These are phyloP conservation scores for Tiliqua scincoides DNA, from an alignment of 2,113 vertebrate genomes.

Conservation along the genomic window DNA sequence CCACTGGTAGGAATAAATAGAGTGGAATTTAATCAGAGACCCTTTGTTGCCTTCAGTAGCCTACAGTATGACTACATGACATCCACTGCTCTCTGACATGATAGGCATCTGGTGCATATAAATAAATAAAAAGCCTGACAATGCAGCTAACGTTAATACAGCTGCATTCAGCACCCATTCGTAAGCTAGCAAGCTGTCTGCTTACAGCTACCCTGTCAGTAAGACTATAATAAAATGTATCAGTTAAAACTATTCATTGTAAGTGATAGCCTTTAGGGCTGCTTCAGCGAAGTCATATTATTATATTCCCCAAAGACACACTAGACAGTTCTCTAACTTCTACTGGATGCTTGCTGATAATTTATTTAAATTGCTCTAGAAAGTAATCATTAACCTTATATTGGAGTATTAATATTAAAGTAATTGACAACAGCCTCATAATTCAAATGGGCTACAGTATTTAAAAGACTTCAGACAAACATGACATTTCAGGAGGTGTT, in stretches of 20 bases:
- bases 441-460: not conserved
- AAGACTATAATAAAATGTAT: conserved; percentile 66
- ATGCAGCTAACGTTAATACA: conserved; percentile 70
- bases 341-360: conserved; percentile 40
- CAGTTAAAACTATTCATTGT: conserved; percentile 65
- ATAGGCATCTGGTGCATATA: conserved; percentile 81
- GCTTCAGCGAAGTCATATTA: conserved; percentile 37
- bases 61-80: conserved; percentile 71
- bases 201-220: conserved; percentile 48
- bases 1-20: conserved; percentile 49
- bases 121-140: conserved; percentile 80
- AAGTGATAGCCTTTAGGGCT: conserved; percentile 47
- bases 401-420: conserved; percentile 3
- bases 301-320: conserved; percentile 52
- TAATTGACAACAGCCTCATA: conserved; percentile 37
- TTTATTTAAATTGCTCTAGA: conserved; percentile 58
- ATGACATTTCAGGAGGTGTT: not conserved
- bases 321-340: conserved; percentile 42
- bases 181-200: conserved; percentile 71
- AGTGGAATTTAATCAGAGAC: conserved; percentile 59
- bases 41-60: conserved; percentile 69
- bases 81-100: conserved; percentile 73
- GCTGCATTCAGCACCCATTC: conserved; percentile 73
- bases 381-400: conserved; percentile 33
- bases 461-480: not conserved